Evolutionary conservation across 2,888 invertebrate species (phyloP).

Genomic region (Furcula furcula): DNA sequence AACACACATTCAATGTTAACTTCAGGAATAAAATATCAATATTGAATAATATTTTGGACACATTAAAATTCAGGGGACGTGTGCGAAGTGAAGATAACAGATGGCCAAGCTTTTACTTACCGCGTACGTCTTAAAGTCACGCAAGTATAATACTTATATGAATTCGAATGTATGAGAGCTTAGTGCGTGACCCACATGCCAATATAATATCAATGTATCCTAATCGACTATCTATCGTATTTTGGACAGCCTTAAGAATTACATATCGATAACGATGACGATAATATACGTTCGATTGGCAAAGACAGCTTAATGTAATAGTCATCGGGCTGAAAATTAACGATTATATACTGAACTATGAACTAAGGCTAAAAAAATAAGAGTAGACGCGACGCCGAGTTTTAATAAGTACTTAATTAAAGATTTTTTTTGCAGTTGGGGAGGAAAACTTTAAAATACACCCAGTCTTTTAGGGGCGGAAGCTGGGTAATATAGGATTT

Average conservation of each 20-base stretch:
- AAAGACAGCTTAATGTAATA: no score
- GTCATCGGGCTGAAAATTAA: no score
- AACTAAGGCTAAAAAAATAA: no score
- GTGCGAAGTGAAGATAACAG: slow-evolving; percentile 38
- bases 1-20: slow-evolving; percentile 5
- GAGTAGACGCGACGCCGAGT: no score
- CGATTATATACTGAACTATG: no score
- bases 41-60: slow-evolving; percentile 21
- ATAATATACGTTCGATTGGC: no score
- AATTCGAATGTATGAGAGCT: slow-evolving; percentile 22
- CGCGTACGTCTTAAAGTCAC: slow-evolving; percentile 27
- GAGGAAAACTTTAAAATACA: no score
- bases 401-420: no score
- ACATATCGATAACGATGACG: slow-evolving; percentile 20
- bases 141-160: slow-evolving; percentile 17
- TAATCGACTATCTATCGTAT: slow-evolving; percentile 15
- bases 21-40: slow-evolving; percentile 1
- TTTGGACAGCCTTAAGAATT: slow-evolving; percentile 21
- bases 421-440: no score
- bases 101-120: slow-evolving; percentile 28
- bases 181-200: slow-evolving; percentile 25
- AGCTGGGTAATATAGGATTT: no score
- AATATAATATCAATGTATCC: slow-evolving; percentile 17
- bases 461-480: no score
- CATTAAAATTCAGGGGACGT: slow-evolving; percentile 23